These are phyloP conservation scores for Papilio elwesi DNA, from an alignment of 2,888 invertebrate species.

Conservation along the genomic window DNA sequence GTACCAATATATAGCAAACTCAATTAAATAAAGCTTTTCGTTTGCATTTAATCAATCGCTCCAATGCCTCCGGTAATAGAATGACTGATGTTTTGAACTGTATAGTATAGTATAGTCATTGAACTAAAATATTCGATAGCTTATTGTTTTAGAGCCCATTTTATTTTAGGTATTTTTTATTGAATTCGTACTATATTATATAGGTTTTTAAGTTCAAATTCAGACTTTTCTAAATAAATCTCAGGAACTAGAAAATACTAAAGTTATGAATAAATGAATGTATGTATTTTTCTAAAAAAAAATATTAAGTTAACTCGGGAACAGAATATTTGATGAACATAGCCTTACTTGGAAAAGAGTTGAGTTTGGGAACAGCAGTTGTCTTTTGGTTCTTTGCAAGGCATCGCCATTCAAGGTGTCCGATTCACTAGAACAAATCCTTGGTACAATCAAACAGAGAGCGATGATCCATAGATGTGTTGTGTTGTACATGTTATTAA, in stretches of 20 bases:
- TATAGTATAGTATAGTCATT: slow-evolving; percentile 6
- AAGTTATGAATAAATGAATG: too few species aligned
- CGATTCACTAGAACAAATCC: slow-evolving; percentile 48
- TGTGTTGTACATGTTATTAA: slow-evolving; percentile 42
- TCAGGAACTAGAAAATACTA: too few species aligned
- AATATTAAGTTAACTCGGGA: too few species aligned
- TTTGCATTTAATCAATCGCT: slow-evolving; percentile 33
- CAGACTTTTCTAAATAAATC: too few species aligned
- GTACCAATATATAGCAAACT: slow-evolving; percentile 6
- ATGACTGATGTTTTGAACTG: slow-evolving; percentile 25
- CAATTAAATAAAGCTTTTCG: slow-evolving; percentile 35
- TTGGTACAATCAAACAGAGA: slow-evolving; percentile 7
- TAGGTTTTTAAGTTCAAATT: too few species aligned
- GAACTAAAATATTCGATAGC: slow-evolving; percentile 7
- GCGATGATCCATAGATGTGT: background rate
- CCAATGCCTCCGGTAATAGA: slow-evolving; percentile 21
- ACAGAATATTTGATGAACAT: background rate
- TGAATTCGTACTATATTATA: background rate
- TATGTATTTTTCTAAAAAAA: too few species aligned
- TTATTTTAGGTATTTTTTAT: background rate
- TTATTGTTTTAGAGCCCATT: background rate
- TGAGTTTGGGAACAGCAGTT: slow-evolving; percentile 68
- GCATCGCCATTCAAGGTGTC: slow-evolving; percentile 47
- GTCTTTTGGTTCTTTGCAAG: slow-evolving; percentile 60
- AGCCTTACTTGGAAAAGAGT: slow-evolving; percentile 66